A percentile compares a stretch with the other conserved stretches of the same genome.
phyloP scores from a whole-genome alignment of 2,113 vertebrate genomes.

The Halichoeres trimaculatus region DNA sequence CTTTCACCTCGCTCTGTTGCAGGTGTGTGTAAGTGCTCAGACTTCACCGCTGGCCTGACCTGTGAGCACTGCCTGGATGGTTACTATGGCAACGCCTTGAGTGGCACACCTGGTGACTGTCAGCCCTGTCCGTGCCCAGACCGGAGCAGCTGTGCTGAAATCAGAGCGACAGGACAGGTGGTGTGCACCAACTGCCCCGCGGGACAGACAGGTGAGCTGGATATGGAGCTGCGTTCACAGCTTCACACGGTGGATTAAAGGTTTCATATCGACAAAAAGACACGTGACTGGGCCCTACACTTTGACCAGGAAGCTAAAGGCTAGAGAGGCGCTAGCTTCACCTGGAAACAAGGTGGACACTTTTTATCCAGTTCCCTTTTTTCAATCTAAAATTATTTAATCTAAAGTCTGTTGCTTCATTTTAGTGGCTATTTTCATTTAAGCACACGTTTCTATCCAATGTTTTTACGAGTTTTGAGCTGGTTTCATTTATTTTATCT shows the following conservation, averaged over 20 bases:
- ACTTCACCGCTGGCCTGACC: slow-evolving; percentile 88
- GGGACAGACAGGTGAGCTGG: slow-evolving; percentile 88
- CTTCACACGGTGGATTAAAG: slow-evolving; percentile 4
- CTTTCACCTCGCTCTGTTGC: slow-evolving; percentile 42
- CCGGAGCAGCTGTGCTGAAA: slow-evolving; percentile 81
- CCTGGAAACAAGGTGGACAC: too few relatives aligned
- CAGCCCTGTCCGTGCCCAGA: slow-evolving; percentile 90
- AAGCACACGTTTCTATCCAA: too few relatives aligned
- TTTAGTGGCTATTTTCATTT: too few relatives aligned
- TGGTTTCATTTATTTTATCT: too few relatives aligned
- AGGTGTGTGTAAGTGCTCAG: slow-evolving; percentile 89
- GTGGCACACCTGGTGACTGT: slow-evolving; percentile 84
- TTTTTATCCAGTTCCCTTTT: too few relatives aligned
- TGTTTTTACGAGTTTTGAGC: too few relatives aligned
- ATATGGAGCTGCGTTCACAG: neutral
- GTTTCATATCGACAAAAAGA: slow-evolving; percentile 11
- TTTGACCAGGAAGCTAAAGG: too few relatives aligned
- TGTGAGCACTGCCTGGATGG: slow-evolving; percentile 90
- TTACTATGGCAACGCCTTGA: slow-evolving; percentile 89
- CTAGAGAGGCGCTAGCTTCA: too few relatives aligned
- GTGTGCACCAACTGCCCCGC: slow-evolving; percentile 91
- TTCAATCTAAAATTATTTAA: too few relatives aligned
- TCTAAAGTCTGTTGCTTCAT: too few relatives aligned
- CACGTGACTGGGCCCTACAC: too few relatives aligned
- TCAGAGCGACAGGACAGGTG: slow-evolving; percentile 84